Evolutionary conservation across 2,888 invertebrate species (phyloP).

Genomic region (Agrochola lota): DNA sequence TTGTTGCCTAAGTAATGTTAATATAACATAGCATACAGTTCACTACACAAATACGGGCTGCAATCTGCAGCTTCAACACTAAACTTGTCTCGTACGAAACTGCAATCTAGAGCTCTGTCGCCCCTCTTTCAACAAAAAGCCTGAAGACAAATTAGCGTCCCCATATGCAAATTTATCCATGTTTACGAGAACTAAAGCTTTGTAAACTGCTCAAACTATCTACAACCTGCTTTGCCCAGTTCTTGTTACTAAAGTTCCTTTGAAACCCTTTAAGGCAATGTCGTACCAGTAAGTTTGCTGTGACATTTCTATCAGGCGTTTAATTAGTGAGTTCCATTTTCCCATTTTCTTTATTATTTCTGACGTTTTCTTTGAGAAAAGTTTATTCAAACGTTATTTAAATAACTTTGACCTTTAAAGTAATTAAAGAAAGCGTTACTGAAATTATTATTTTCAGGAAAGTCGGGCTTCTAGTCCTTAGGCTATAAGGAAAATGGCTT

Average conservation of each 20-base stretch:
- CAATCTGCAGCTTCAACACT: neutral
- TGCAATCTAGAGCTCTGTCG: slow-evolving; percentile 28
- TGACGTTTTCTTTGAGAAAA: slow-evolving; percentile 28
- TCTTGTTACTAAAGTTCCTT: slow-evolving; percentile 57
- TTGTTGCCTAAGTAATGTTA: too few relatives aligned
- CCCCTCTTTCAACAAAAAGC: slow-evolving; percentile 35
- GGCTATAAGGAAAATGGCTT: slow-evolving; percentile 11
- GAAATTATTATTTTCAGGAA: slow-evolving; percentile 24
- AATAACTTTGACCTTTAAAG: slow-evolving; percentile 36
- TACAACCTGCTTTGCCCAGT: slow-evolving; percentile 39
- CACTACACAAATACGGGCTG: neutral
- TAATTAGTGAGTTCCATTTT: slow-evolving; percentile 49
- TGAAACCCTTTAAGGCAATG: slow-evolving; percentile 62
- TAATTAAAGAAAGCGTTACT: slow-evolving; percentile 35
- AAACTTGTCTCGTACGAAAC: slow-evolving; percentile 23
- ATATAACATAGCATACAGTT: neutral
- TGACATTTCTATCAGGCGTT: slow-evolving; percentile 69
- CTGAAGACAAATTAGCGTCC: slow-evolving; percentile 57
- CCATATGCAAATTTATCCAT: slow-evolving; percentile 56
- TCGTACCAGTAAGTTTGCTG: slow-evolving; percentile 56
- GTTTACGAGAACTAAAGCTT: slow-evolving; percentile 58
- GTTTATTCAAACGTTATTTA: slow-evolving; percentile 24
- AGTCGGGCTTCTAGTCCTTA: neutral
- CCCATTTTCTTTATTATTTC: slow-evolving; percentile 46
- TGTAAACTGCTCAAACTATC: slow-evolving; percentile 55